Base-by-base conservation (phyloP, 1,140 invertebrate species). In the Cydia fagiglandana region DNA sequence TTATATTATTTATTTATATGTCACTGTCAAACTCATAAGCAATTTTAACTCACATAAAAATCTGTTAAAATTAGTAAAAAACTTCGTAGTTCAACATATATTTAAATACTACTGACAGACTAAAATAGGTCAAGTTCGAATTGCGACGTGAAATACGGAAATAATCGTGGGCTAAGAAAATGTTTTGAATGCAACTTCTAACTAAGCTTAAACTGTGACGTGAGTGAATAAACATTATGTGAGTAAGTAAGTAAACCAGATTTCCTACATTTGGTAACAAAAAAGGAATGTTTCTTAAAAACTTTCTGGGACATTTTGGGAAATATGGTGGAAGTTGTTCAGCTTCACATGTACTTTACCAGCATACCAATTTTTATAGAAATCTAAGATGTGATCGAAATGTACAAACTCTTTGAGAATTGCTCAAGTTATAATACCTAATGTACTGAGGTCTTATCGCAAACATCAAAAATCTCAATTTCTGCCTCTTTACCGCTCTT, bases 51-150 rank as follows among this genome's bases (percentile, higher is more conserved):
- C 4, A 15, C 4, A n/a, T 53, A 15, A 15, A 41, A 41, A 53
- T 17, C n/a, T 53, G 2, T 7, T n/a, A 53, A 6, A 53, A 53
- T 2, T 53, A 53, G 50, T 53, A 1, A 7, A 2, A 17, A 53
- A 53, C 0, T 6, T 53, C n/a, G 50, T 53, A 5, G 0, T 15
- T 53, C n/a, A n/a, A n/a, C 1, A 6, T 53, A 53, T 17, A 17
- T 53, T 53, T n/a, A n/a, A 47, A 47, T 53, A 53, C 15, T 17
- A 53, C 6, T 50, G 13, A 50, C n/a, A 17, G n/a, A n/a, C 0
- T n/a, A 17, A 53, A 53, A 53, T 17, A 53, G 53, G 53, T 56
- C 53, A 56, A 56, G 53, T 56, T 56, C 53, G 53, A 56, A 56
- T 17, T 56, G n/a, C 53, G n/a, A 17, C 53, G n/a, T 17, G 15